A percentile compares a stretch with the other conserved stretches of the same genome.
These are phyloP conservation scores for Drosophila barbarae DNA, from an alignment of 2,888 invertebrate species.

Conservation along the genomic window DNA sequence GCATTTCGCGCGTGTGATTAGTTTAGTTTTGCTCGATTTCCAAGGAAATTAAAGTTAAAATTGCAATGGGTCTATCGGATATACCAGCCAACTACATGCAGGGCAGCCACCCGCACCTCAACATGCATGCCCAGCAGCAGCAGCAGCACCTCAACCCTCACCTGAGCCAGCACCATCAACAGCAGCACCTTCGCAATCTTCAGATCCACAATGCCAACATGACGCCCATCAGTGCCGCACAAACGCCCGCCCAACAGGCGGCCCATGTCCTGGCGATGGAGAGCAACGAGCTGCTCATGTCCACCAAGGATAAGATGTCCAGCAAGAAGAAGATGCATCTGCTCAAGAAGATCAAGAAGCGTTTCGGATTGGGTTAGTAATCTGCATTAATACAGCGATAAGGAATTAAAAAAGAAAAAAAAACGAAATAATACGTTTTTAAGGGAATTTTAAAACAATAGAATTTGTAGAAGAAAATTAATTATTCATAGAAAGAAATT, in stretches of 20 bases:
- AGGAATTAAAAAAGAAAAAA: background rate
- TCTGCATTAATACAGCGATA: constrained; percentile 4
- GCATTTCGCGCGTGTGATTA: constrained; percentile 27
- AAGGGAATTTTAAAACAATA: background rate
- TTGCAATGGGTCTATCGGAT: constrained; percentile 76
- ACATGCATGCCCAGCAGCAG: constrained; percentile 42
- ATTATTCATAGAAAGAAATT: background rate
- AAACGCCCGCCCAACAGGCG: constrained; percentile 56
- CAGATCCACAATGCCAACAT: constrained; percentile 41
- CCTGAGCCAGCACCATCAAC: constrained; percentile 41
- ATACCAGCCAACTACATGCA: constrained; percentile 73
- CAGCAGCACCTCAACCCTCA: constrained; percentile 48
- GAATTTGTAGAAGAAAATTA: background rate
- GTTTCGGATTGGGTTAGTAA: constrained; percentile 91
- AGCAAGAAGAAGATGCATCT: constrained; percentile 89
- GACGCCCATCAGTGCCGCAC: constrained; percentile 26
- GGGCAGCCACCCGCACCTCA: constrained; percentile 52
- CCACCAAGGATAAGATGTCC: constrained; percentile 76
- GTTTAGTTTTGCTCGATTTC: constrained; percentile 10
- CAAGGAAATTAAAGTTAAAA: constrained; percentile 11
- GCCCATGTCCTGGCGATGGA: constrained; percentile 75
- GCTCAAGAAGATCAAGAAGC: constrained; percentile 92
- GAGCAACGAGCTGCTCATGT: constrained; percentile 62
- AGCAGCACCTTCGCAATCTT: constrained; percentile 43
- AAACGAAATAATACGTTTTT: background rate